Conservation (phyloP, 1,140 invertebrate genomes). For the Trichoplusia ni region DNA sequence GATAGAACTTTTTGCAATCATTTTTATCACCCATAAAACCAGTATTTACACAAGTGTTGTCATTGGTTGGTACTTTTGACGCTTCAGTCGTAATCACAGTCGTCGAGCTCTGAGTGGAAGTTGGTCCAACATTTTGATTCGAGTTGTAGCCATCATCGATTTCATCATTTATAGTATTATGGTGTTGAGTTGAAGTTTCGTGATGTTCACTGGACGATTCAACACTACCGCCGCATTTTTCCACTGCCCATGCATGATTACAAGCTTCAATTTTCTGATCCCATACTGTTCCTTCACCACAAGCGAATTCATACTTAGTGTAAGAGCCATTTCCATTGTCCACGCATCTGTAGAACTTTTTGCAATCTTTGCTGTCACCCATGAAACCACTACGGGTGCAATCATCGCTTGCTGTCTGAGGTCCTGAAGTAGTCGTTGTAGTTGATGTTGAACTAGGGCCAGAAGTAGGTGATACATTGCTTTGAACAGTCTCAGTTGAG, state of each 20-base stretch:
- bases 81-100: neutral
- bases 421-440: slow-evolving; percentile 32
- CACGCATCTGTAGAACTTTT: slow-evolving; percentile 87
- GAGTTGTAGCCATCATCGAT: slow-evolving; percentile 3
- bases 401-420: slow-evolving; percentile 43
- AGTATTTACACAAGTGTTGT: slow-evolving; percentile 70
- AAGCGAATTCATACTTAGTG: slow-evolving; percentile 84
- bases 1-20: slow-evolving; percentile 84
- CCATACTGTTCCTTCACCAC: slow-evolving; percentile 86
- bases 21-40: slow-evolving; percentile 81
- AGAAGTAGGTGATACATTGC: slow-evolving; percentile 3
- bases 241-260: slow-evolving; percentile 84
- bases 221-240: slow-evolving; percentile 75
- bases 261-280: slow-evolving; percentile 83
- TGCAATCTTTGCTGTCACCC: slow-evolving; percentile 83
- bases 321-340: slow-evolving; percentile 83
- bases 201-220: neutral
- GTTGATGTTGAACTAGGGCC: slow-evolving; percentile 26
- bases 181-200: neutral
- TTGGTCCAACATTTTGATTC: neutral
- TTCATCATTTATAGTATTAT: slow-evolving; percentile 1
- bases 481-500: neutral
- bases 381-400: slow-evolving; percentile 82
- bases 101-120: neutral
- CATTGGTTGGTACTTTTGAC: neutral